Percentiles rank a stretch among this genome's conserved stretches.
These are phyloP conservation scores for Bungarus multicinctus DNA, from an alignment of 2,113 vertebrate species.

Conservation along the genomic window DNA sequence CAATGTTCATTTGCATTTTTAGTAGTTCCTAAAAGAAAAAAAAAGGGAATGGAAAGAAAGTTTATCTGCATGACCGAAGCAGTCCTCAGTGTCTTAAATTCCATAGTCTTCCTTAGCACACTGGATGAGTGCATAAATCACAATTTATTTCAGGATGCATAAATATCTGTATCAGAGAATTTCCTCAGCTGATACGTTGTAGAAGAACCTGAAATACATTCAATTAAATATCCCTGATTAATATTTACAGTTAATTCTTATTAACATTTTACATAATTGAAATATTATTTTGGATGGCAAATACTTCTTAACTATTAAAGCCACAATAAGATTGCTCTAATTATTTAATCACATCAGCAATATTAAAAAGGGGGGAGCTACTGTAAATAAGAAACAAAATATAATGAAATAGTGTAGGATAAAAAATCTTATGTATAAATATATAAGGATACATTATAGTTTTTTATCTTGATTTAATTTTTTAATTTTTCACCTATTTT, in stretches of 20 bases:
- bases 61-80: not conserved
- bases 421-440: too few species aligned
- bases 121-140: not conserved
- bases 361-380: not conserved
- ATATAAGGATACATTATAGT: too few species aligned
- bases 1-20: not conserved
- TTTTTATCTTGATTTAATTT: too few species aligned
- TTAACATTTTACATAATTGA: not conserved
- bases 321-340: not conserved
- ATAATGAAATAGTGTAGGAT: not conserved
- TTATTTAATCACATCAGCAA: not conserved
- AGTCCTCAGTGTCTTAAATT: not conserved
- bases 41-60: not conserved
- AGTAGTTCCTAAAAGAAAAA: not conserved
- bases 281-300: not conserved
- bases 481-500: too few species aligned
- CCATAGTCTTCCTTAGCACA: not conserved
- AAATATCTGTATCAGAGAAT: not conserved
- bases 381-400: not conserved
- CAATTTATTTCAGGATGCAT: not conserved
- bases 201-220: not conserved
- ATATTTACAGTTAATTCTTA: not conserved
- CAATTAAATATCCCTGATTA: not conserved
- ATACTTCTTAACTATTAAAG: not conserved
- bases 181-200: not conserved